A percentile compares a stretch with the other conserved stretches of the same genome.
Conservation (phyloP, 2,113 vertebrate species). For the Callaeas wilsoni region DNA sequence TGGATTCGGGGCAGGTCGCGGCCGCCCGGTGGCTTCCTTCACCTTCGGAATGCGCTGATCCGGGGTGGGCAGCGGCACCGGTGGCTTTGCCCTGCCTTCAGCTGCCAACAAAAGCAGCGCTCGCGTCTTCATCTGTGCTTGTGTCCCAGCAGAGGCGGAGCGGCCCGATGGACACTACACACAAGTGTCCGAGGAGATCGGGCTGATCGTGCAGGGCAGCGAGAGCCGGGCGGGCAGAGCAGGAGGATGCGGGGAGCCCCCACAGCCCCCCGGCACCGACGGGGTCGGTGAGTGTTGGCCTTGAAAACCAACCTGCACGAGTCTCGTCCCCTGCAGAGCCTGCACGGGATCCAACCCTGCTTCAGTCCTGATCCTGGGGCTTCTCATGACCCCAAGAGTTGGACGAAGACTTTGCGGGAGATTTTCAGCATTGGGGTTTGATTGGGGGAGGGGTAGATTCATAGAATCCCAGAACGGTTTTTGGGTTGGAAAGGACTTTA, state of each 20-base stretch:
- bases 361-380: neutral
- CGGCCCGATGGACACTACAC: neutral
- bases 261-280: fast-evolving
- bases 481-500: neutral
- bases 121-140: no score
- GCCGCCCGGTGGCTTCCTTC: fast-evolving
- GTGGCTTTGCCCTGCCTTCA: neutral
- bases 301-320: fast-evolving
- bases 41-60: fast-evolving
- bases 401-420: fast-evolving
- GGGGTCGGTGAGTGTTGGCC: neutral
- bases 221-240: neutral
- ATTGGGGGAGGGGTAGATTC: neutral
- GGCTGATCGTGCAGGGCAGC: neutral
- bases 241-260: fast-evolving
- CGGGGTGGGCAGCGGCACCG: neutral
- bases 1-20: fast-evolving
- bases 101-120: no score
- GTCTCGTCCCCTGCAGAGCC: neutral
- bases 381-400: fast-evolving
- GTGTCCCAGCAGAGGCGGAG: neutral
- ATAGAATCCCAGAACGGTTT: neutral
- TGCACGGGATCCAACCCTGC: fast-evolving
- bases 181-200: neutral
- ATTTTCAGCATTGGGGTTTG: neutral